Evolutionary conservation across 2,797 vertebrate species (phyloP).

Genomic region (Siniperca scherzeri): DNA sequence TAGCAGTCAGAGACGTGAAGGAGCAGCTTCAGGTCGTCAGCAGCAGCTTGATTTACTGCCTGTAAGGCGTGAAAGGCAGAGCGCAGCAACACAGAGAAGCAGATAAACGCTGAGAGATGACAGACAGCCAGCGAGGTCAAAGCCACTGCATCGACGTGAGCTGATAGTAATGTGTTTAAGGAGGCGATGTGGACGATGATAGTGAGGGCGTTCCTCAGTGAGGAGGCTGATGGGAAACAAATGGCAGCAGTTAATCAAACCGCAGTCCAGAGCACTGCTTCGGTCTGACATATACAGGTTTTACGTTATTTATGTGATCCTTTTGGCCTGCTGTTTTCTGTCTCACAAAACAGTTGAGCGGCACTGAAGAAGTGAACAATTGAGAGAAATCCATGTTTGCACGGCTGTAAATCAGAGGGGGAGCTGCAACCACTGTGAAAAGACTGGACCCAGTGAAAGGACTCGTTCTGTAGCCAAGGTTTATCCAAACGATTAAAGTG

Average conservation of each 20-base stretch:
- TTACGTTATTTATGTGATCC: not conserved
- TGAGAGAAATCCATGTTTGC: not conserved
- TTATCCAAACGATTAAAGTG: too few relatives aligned
- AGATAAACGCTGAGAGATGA: not conserved
- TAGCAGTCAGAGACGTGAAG: too few relatives aligned
- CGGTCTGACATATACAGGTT: not conserved
- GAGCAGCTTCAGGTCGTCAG: too few relatives aligned
- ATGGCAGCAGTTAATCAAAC: conserved; percentile 14
- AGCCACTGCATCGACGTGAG: not conserved
- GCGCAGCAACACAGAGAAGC: too few relatives aligned
- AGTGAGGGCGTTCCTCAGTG: not conserved
- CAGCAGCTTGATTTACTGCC: too few relatives aligned
- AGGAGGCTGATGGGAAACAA: conserved; percentile 20
- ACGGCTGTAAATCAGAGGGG: not conserved
- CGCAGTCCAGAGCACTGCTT: not conserved
- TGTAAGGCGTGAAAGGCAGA: not conserved
- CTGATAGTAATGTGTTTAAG: not conserved
- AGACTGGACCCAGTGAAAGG: too few relatives aligned
- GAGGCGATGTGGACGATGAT: not conserved
- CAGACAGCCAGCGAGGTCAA: not conserved
- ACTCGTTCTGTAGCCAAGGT: too few relatives aligned
- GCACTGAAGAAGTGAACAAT: not conserved
- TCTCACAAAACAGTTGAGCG: not conserved
- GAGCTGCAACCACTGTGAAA: too few relatives aligned
- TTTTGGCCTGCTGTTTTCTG: not conserved